Conservation (phyloP, 2,888 invertebrate species). For the Julus scandinavius region DNA sequence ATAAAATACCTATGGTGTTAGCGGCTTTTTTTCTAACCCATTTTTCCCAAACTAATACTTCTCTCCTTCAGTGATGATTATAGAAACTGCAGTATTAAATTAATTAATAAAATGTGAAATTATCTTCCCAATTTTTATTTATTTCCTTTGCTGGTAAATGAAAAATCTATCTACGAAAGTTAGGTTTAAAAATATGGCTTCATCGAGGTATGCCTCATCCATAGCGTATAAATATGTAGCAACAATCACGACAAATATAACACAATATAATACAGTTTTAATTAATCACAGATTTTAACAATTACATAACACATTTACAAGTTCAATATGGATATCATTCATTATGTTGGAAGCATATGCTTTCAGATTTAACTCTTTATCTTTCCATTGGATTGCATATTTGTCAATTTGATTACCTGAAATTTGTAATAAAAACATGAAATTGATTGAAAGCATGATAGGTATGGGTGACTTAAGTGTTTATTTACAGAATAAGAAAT, state of each 20-base stretch:
- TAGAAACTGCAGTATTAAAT: too few relatives aligned
- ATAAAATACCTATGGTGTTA: too few relatives aligned
- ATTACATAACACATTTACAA: too few relatives aligned
- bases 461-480: background rate
- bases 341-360: background rate
- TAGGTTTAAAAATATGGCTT: too few relatives aligned
- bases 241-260: background rate
- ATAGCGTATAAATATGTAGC: background rate
- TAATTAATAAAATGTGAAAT: too few relatives aligned
- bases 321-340: background rate
- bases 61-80: too few relatives aligned
- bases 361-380: background rate
- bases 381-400: background rate
- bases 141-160: too few relatives aligned
- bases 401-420: background rate
- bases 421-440: background rate
- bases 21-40: too few relatives aligned
- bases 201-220: too few relatives aligned
- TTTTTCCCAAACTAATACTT: too few relatives aligned
- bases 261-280: background rate
- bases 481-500: background rate
- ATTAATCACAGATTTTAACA: background rate
- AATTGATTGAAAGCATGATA: background rate
- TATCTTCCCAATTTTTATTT: too few relatives aligned
- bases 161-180: too few relatives aligned